Base-by-base conservation (phyloP, 37 sponge, comb jelly and placozoan species). In the Halisarca cf. caerulea region DNA sequence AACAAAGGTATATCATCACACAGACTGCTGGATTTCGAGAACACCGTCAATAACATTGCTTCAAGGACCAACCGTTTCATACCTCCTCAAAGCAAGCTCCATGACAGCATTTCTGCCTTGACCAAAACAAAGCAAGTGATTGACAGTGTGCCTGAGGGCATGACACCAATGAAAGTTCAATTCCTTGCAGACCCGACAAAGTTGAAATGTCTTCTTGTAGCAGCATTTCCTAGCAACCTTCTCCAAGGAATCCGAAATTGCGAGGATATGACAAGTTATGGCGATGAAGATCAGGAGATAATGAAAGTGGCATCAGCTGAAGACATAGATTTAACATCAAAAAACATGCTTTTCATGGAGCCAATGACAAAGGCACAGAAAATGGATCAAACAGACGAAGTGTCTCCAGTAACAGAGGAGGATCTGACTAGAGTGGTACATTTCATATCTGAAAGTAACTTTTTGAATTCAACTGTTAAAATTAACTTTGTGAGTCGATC, bases 1-100 rank as follows among this genome's bases (percentile, higher is more conserved):
- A 8, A 36, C 34, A 23, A 66, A 60, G 89, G 68, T n/a, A 41
- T 89, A n/a, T 78, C 87, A 0, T 84, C 64, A 59, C 59, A 83
- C 8, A 44, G 88, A 0, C 58, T 93, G 59, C 37, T 89, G 24
- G 79, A 80, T 47, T 47, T 89, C 58, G 91, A 89, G 77, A 36
- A 45, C 32, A 30, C 69, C 24, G 81, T 86, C 24, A 64, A 60
- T 38, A 77, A 87, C 32, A 92, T 88, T 82, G 89, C 89, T 24
- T 53, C 37, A 21, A 40, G 79, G 28, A 39, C 82, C 2, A 7
- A 73, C 17, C 1, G 33, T 18, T 51, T 70, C 32, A 8, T 93
- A 6, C 91, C 90, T n/a, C 24, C 42, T 17, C 79, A 81, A 0
- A 54, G 62, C 11, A 38, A 8, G 20, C 39, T 81, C 33, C 30